Evolutionary conservation across 2,113 vertebrate species (phyloP).

Genomic region (Otis tarda): DNA sequence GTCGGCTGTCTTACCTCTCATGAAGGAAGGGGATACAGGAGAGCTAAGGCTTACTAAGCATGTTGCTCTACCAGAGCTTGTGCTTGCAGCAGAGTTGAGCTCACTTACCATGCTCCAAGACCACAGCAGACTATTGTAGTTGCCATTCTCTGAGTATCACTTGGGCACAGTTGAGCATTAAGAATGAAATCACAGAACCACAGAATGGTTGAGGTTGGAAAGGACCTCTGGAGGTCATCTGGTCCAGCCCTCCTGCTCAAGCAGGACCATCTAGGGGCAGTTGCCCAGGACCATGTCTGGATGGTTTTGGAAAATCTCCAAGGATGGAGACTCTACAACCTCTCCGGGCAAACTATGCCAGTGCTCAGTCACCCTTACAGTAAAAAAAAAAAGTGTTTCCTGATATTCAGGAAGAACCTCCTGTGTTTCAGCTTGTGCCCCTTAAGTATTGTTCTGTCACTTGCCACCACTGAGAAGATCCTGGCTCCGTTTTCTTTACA

Average conservation of each 20-base stretch:
- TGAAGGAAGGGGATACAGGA: not conserved
- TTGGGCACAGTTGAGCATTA: not conserved
- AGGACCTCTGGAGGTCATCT: not conserved
- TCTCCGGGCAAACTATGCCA: too few relatives aligned
- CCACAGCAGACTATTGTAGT: not conserved
- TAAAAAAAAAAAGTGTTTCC: not conserved
- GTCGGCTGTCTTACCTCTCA: not conserved
- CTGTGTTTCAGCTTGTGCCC: not conserved
- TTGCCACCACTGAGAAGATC: not conserved
- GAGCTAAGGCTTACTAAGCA: not conserved
- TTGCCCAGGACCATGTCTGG: not conserved
- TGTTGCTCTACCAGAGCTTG: not conserved
- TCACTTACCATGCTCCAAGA: not conserved
- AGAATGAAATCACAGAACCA: not conserved
- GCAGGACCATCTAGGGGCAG: not conserved
- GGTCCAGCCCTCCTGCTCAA: not conserved
- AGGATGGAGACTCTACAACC: not conserved
- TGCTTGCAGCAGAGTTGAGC: not conserved
- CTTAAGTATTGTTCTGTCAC: not conserved
- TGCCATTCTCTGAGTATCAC: not conserved
- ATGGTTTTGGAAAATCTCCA: not conserved
- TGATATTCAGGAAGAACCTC: not conserved
- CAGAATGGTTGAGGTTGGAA: not conserved
- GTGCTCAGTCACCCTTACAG: not conserved
- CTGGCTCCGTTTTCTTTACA: not conserved